These are phyloP conservation scores for Corapipo altera DNA, from an alignment of 2,113 vertebrate genomes.

Conservation along the genomic window DNA sequence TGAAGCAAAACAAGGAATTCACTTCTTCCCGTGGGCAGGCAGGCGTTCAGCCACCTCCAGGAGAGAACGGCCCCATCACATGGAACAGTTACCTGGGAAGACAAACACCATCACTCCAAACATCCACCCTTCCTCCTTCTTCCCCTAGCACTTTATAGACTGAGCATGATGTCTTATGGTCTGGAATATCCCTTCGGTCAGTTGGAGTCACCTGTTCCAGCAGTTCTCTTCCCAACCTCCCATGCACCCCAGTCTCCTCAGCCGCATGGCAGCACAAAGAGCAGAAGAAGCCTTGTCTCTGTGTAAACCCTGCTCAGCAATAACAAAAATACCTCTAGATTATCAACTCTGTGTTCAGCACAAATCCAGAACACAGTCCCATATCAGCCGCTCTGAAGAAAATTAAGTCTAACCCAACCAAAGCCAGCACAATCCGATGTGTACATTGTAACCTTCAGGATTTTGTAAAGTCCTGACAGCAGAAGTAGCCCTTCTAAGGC, in stretches of 20 bases:
- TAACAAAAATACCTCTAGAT: not conserved
- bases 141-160: fast-evolving
- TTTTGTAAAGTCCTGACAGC: not conserved
- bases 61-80: not conserved
- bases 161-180: fast-evolving
- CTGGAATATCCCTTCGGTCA: not conserved
- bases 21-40: not conserved
- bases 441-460: not conserved
- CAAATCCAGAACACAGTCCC: not conserved
- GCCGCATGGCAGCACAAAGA: fast-evolving
- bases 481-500: not conserved
- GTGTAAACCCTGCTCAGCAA: not conserved
- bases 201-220: fast-evolving
- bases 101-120: not conserved
- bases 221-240: not conserved
- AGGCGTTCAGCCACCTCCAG: not conserved
- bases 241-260: fast-evolving
- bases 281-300: not conserved
- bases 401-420: not conserved
- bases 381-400: not conserved
- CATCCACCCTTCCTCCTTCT: not conserved
- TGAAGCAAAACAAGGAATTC: not conserved
- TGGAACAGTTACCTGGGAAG: not conserved
- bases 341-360: not conserved
- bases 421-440: not conserved